Base-by-base conservation (phyloP, 2,888 invertebrate genomes). In the Nowickia ferox region DNA sequence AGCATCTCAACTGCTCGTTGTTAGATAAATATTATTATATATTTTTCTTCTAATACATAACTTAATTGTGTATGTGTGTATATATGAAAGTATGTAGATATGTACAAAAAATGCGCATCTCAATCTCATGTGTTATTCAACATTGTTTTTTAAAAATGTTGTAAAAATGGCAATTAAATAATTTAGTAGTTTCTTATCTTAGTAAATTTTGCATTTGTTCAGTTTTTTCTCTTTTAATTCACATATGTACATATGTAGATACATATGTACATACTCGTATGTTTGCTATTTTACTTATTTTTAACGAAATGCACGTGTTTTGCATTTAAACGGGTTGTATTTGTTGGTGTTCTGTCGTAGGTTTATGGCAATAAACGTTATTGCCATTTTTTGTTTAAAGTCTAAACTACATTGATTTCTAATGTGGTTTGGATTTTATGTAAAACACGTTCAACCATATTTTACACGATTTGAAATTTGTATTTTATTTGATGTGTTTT, bases 281-380 rank as follows among this genome's bases (percentile, higher is more conserved):
- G 30, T 30, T 4, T 30, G 30, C 30, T 4, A 30, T 30, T 13
- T 55, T 55, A 13, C 15, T 44, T 17, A 17, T 40, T 66, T 9
- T 44, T 57, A 42, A 46, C 30, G 55, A 53, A 57, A 30, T 74
- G 76, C 85, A 85, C 85, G 78, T 85, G 85, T 78, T 82, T 85
- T 82, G 85, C 74, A 85, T 85, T 75, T 65, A 82, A 85, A 85
- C 77, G 30, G 61, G 68, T 75, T 81, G 72, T 69, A 66, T 38
- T 48, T 59, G 10, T 61, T 19, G 40, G 10, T 40, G 22, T 55
- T 53, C n/a, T 38, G 6, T 19, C 44, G 17, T 11, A 22, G 30
- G 30, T 69, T 48, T 72, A 65, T 68, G 65, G 59, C 48, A 46
- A 84, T 81, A 66, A 77, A 81, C 9, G 77, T 59, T 72, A 72